phyloP scores from a whole-genome alignment of 35 echinoderm and acorn worm species.

The Strongylocentrotus purpuratus region DNA sequence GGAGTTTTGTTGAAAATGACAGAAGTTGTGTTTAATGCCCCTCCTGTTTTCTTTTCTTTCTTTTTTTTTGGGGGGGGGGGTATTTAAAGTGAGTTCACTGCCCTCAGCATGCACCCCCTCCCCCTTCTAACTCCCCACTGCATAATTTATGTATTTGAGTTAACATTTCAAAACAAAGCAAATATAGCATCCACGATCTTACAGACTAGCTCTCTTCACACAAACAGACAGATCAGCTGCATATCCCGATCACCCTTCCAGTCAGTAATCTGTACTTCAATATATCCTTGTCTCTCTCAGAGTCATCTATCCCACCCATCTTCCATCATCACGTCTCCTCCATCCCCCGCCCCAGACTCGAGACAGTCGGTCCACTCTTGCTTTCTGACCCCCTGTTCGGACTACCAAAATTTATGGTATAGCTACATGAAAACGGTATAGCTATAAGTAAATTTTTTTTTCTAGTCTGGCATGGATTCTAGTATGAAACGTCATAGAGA shows the following conservation, averaged over 20 bases:
- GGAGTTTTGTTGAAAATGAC: no score
- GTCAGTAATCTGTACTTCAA: neutral
- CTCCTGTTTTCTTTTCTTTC: no score
- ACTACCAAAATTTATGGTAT: no score
- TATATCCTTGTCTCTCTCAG: neutral
- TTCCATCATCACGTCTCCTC: conserved; percentile 9
- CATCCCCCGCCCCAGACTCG: neutral
- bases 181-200: neutral
- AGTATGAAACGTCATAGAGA: no score
- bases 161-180: neutral
- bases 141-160: neutral
- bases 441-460: no score
- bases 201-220: neutral
- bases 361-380: neutral
- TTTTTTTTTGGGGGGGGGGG: no score
- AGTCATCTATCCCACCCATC: neutral
- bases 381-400: neutral
- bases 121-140: neutral
- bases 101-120: no score
- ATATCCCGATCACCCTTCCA: neutral
- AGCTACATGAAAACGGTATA: no score
- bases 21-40: no score
- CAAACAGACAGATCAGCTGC: neutral
- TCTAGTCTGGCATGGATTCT: no score
- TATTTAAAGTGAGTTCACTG: no score